These are phyloP conservation scores for Platycnemis pennipes DNA, from an alignment of 2,888 invertebrate genomes.

Conservation along the genomic window DNA sequence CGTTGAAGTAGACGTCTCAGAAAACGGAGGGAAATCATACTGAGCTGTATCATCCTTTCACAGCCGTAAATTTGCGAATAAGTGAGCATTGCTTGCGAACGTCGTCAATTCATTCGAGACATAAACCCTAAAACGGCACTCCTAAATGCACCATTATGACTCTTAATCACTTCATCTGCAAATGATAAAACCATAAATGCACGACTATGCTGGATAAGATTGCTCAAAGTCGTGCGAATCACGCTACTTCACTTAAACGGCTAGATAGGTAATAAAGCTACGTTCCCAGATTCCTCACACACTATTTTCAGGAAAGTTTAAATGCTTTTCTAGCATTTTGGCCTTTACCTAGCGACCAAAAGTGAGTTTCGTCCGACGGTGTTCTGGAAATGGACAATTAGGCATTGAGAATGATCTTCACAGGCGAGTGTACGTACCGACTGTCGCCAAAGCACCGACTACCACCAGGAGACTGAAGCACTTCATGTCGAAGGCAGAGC, in stretches of 20 bases:
- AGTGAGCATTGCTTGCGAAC: no score
- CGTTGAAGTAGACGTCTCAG: no score
- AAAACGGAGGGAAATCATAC: no score
- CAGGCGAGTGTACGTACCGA: slow-evolving; percentile 49
- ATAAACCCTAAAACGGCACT: neutral
- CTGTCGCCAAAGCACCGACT: slow-evolving; percentile 54
- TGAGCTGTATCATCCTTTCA: no score
- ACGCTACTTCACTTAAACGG: neutral
- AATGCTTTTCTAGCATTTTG: neutral
- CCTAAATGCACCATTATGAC: neutral
- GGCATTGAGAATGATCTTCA: slow-evolving; percentile 27
- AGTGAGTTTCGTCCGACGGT: neutral
- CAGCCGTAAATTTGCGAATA: no score
- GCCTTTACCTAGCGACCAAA: neutral
- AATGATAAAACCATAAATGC: neutral
- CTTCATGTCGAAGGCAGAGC: slow-evolving; percentile 53
- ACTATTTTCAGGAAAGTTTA: neutral
- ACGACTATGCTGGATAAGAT: no score
- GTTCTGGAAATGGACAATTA: neutral
- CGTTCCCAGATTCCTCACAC: neutral
- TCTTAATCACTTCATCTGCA: neutral
- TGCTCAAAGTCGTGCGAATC: neutral
- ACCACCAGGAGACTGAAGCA: slow-evolving; percentile 67
- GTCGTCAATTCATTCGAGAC: no score
- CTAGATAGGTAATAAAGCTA: neutral